A percentile compares a stretch with the other conserved stretches of the same genome.
These are phyloP conservation scores for Psilopsiagon aymara DNA, from an alignment of 2,113 vertebrate genomes.

Conservation along the genomic window DNA sequence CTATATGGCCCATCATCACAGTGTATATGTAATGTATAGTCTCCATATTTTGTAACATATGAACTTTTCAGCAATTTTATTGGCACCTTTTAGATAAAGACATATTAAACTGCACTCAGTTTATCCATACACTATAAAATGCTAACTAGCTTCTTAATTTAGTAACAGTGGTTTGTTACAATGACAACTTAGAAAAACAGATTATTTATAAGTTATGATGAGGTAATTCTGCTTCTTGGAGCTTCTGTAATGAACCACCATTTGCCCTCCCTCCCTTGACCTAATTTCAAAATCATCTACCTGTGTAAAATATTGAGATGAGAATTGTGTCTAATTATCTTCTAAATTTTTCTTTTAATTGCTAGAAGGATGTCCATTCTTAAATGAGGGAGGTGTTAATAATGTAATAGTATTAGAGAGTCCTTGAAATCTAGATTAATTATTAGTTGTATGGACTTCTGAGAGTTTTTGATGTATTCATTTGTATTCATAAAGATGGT, in stretches of 20 bases:
- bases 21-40: not conserved
- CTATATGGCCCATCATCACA: not conserved
- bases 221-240: constrained; percentile 73
- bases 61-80: constrained; percentile 22
- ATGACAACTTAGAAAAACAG: constrained; percentile 74
- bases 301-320: constrained; percentile 75
- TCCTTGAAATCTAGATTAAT: constrained; percentile 69
- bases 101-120: constrained; percentile 46
- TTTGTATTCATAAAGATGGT: constrained; percentile 62
- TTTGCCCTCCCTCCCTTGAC: constrained; percentile 74
- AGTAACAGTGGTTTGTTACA: constrained; percentile 65
- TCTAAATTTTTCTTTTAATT: constrained; percentile 70
- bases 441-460: constrained; percentile 67
- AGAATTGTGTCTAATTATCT: constrained; percentile 76
- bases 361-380: constrained; percentile 67
- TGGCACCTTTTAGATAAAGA: constrained; percentile 55
- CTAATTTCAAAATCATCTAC: constrained; percentile 79
- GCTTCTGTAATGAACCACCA: constrained; percentile 71
- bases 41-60: not conserved
- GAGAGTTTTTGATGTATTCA: constrained; percentile 67
- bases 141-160: constrained; percentile 71
- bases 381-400: constrained; percentile 62
- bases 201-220: constrained; percentile 75
- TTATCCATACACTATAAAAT: constrained; percentile 65
- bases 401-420: constrained; percentile 60